Base-by-base conservation (phyloP, 2,113 vertebrate species). In the Toxostoma redivivum region DNA sequence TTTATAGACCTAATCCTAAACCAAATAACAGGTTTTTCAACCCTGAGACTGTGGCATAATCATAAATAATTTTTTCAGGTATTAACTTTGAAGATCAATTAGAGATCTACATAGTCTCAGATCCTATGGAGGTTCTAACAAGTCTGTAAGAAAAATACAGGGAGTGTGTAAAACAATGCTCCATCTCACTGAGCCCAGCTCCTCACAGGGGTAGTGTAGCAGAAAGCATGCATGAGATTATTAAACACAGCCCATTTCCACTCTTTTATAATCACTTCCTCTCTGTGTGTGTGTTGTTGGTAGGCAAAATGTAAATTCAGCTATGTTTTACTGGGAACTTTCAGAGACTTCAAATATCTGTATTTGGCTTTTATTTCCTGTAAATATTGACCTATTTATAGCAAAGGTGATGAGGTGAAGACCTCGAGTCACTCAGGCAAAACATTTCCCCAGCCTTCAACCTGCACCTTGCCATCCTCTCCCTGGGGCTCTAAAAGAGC, bases 101-200 rank as follows among this genome's bases (percentile, higher is more conserved):
- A 33, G 40, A 56, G 31, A 47, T 56, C 0, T 4, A 14, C 4
- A 15, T 7, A 47, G 8, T 30, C 30, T 90, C 20, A 33, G 23
- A 35, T 54, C 13, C 53, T 60, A 16, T 5, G 4, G 12, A 35
- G 4, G 13, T 40, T 76, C 47, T 89, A 17, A 67, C 9, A n/a
- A 61, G 2, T 20, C 28, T 69, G 21, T n/a, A 47, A 64, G 47
- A 45, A 84, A 66, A 74, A 20, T 18, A 16, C 5, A 58, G 7
- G 23, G 30, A 54, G 12, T 22, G 2, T 58, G 9, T 84, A 38
- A 50, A 62, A 51, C 11, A 25, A 44, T 84, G 61, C 16, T 71
- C 11, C 10, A 15, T 44, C 37, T 77, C 15, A 2, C 16, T 2
- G 3, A 82, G 27, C 21, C 53, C 11, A 88, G 0, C 5, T 69